Base-by-base conservation (phyloP, 2,797 vertebrate genomes). In the Gymnoscopelus microlampas region DNA sequence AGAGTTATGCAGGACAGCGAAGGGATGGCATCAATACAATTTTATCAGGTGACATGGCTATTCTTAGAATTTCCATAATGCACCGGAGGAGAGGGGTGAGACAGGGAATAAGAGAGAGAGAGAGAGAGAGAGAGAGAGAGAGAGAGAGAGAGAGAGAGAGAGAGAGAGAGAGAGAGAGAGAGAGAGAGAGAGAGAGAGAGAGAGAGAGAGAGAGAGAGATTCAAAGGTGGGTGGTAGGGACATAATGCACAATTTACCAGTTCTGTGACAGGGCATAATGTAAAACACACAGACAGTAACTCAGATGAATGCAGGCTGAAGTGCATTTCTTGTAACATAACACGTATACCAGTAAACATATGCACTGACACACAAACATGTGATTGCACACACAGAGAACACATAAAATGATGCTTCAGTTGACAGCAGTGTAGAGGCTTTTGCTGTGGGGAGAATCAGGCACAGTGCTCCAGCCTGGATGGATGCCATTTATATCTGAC, bases 11-110 rank as follows among this genome's bases (percentile, higher is more conserved):
- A 54, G 80, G 71, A 62, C 76, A 71, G 71, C 51, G 63, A 51
- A 74, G 73, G 77, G 68, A 80, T 86, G 86, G 77, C 87, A 88
- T 91, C 85, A 87, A 89, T 90, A 90, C 73, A 70, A 66, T 70
- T 70, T 87, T 91, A 91, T 93, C 91, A 91, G 76, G 86, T 89
- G 89, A 91, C 87, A 83, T 62, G 48, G 80, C 90, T 94, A 93
- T 93, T 94, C 87, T 93, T 93, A 89, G 91, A 88, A 81, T 88
- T 89, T 89, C 84, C 85, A 87, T 87, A 44, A 85, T 64, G 77
- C 79, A 80, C 77, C 72, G 82, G 71, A 71, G 73, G 60, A 59
- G 53, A 59, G 60, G 57, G 63, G 15, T 19, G 26, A 24, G 11
- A 11, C 3, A 29, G n/a, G 14, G 5, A 29, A 10, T 69, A 47